These are phyloP conservation scores for Diglossa brunneiventris DNA, from an alignment of 2,113 vertebrate species.

Conservation along the genomic window DNA sequence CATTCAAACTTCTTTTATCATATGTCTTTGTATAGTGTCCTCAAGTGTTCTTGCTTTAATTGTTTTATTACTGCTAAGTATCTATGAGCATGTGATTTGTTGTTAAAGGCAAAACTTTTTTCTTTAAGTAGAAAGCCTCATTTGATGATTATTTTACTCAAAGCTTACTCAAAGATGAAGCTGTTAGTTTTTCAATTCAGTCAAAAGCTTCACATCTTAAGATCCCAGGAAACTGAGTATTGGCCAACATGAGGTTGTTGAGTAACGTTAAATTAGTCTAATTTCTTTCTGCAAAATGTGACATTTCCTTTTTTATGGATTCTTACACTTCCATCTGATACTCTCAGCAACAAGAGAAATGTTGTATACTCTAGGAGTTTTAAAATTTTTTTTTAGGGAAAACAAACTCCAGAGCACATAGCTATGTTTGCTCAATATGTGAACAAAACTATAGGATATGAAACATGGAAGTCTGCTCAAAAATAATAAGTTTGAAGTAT, in stretches of 20 bases:
- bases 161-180: background rate
- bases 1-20: background rate
- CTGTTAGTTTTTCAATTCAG: background rate
- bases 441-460: background rate
- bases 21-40: background rate
- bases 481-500: background rate
- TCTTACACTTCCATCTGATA: background rate
- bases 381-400: background rate
- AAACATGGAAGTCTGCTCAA: background rate
- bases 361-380: rapidly evolving
- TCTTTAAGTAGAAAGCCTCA: background rate
- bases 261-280: background rate
- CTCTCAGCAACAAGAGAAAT: background rate
- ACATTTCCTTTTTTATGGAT: background rate
- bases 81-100: background rate
- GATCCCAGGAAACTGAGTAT: background rate
- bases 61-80: background rate
- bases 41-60: background rate
- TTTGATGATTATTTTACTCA: background rate
- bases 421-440: background rate
- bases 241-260: background rate
- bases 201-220: background rate
- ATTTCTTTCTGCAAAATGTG: background rate
- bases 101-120: background rate
- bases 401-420: background rate